Evolutionary conservation across 2,888 invertebrate species (phyloP), one percentile per base, ranked within the genome.

Genomic region (Nasonia oneida): DNA sequence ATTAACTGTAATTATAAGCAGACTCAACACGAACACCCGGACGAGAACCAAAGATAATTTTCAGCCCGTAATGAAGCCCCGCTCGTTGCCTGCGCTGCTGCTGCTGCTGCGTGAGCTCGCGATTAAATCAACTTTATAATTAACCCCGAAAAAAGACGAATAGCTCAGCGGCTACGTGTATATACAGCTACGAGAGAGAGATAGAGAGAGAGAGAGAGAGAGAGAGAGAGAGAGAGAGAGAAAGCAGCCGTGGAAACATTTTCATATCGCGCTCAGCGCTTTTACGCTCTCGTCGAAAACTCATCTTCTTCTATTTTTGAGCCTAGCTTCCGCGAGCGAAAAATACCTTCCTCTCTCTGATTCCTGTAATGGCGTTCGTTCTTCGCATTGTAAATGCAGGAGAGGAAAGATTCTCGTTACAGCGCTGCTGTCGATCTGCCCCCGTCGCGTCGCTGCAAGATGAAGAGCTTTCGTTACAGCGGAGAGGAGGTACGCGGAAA

Each of bases 351-450:
- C 29, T 67, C 33, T 29, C 67, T 29, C 67, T 5, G 67, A 67
- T 47, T 47, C 33, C 5, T 12, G 67, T 29, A 67, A 33, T 67
- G 33, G 67, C 67, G 67, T 67, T 67, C 67, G 29, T 12, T 14
- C 67, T 67, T n/a, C 57, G 14, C 67, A 67, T 67, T 67, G 29
- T 29, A 67, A 29, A 29, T 74, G 74, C 74, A 74, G 29, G 50
- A 67, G 67, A 14, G n/a, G 57, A 57, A n/a, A 67, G 67, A 67
- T 29, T 64, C 64, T 64, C 29, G 64, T 64, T 64, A 64, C 64
- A 64, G 29, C 6, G 6, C 10, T 0, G 12, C 67, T 23, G 33
- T 12, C 12, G 33, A n/a, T 67, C 14, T 29, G 14, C 14, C 4
- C 37, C 29, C 29, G 29, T 29, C 29, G 29, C 29, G 1, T 1